phyloP scores from a whole-genome alignment of 1,140 invertebrate genomes.

The Lordiphosa clarofinis region DNA sequence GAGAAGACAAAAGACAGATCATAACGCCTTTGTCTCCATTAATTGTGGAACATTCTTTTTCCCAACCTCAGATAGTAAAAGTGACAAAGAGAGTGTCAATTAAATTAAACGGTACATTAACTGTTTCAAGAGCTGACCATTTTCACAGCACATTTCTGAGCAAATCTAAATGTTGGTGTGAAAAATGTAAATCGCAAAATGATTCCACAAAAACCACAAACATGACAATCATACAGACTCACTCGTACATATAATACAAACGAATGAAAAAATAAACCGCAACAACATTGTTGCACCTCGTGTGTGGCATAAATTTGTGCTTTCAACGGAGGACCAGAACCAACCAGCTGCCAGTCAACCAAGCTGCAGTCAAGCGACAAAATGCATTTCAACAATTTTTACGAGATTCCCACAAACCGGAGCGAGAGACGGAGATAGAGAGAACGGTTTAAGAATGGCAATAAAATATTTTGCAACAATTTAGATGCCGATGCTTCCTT shows the following conservation, averaged over 20 bases:
- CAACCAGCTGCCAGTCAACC: conserved; percentile 26
- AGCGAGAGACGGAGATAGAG: neutral
- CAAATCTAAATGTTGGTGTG: too few species aligned
- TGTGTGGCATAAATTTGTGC: conserved; percentile 24
- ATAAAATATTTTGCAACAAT: conserved; percentile 61
- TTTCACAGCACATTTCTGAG: too few species aligned
- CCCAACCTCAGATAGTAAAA: too few species aligned
- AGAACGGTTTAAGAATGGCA: conserved; percentile 40
- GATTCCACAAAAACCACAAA: conserved; percentile 33
- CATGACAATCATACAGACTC: conserved; percentile 43
- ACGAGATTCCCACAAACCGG: conserved; percentile 25
- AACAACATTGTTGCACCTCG: conserved; percentile 31
- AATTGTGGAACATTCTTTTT: too few species aligned
- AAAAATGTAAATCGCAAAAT: conserved; percentile 16
- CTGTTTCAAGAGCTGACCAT: too few species aligned
- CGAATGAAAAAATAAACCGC: conserved; percentile 15
- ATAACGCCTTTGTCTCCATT: too few species aligned
- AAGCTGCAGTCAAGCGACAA: conserved; percentile 46
- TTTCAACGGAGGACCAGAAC: conserved; percentile 1
- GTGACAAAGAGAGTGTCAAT: too few species aligned
- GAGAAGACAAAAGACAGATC: too few species aligned
- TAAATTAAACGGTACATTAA: too few species aligned
- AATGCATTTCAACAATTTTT: conserved; percentile 54
- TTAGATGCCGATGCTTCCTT: conserved; percentile 34
- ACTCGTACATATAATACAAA: conserved; percentile 13